Base-by-base conservation (phyloP, 2,113 vertebrate genomes). In the Mobula hypostoma region DNA sequence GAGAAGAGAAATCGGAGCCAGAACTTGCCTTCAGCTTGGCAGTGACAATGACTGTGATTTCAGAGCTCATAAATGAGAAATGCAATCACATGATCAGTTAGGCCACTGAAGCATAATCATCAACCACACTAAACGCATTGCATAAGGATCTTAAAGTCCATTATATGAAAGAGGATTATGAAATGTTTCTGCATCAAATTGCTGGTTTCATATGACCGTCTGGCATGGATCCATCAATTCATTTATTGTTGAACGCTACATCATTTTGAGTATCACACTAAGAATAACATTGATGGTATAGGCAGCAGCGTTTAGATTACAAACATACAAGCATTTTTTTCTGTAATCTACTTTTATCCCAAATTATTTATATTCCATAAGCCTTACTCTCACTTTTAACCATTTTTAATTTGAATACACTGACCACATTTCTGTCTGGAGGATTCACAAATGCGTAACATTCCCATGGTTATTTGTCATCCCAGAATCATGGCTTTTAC, bases 81-180 rank as follows among this genome's bases (percentile, higher is more conserved):
- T 88, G 83, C 58, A 88, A 83, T 88, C 58, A 63, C 83, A 88
- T 90, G 85, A 90, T 90, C 63, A 12, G 66, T 90, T 88, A 0
- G 32, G 14, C 66, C 32, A n/a, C 11, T 5, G 63, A 58, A 61
- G 58, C 27, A 63, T 6, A 17, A n/a, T 90, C 61, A 66, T 90
- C 9, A 19, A 32, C 29, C n/a, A 63, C 15, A 66, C 19, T 2
- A 68, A 63, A 63, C 14, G 8, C 29, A n/a, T 27, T 29, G 58
- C 58, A n/a, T 88, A 66, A 66, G 66, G 63, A 68, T 90, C 85
- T 90, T 32, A 68, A 88, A 63, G 85, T 90, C 85, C 29, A 90
- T 90, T 68, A 66, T 66, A 15, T 66, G 61, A 63, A 29, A 90
- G 85, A 90, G 61, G 58, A 90, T 17, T 19, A 32, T 19, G 15